These are phyloP conservation scores for Manis crassicaudata DNA, from an alignment of 2,797 vertebrate species.

Conservation along the genomic window DNA sequence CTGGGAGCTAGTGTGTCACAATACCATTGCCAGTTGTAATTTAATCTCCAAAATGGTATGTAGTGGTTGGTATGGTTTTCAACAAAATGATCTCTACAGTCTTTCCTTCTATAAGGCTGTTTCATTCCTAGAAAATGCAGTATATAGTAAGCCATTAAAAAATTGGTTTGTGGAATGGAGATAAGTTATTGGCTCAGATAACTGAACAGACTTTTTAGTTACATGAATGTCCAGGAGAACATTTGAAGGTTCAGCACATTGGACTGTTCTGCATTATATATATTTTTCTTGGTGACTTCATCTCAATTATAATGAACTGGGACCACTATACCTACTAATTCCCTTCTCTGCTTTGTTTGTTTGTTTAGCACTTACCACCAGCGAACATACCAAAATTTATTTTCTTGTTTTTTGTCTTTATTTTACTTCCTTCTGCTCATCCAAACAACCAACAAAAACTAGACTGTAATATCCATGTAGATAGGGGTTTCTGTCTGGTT, in stretches of 20 bases:
- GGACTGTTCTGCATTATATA: not conserved
- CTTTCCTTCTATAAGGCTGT: not conserved
- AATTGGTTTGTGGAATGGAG: not conserved
- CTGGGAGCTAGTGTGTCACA: not conserved
- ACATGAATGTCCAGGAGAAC: not conserved
- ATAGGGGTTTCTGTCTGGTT: not conserved
- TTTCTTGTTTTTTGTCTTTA: not conserved
- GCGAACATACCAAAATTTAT: not conserved
- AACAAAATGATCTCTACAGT: not conserved
- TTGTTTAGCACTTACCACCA: no score
- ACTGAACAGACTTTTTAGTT: not conserved
- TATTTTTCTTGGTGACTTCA: not conserved
- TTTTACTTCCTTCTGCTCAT: not conserved
- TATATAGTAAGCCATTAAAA: not conserved
- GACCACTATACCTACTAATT: not conserved
- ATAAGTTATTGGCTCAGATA: not conserved
- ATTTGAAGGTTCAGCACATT: not conserved
- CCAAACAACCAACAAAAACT: not conserved
- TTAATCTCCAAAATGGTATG: slow-evolving; percentile 11
- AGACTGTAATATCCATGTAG: not conserved
- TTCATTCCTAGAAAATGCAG: slow-evolving; percentile 13
- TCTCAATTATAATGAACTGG: not conserved
- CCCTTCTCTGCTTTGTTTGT: not conserved
- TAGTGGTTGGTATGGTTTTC: not conserved
- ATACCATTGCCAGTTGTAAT: not conserved